Conservation (phyloP, 2,888 invertebrate genomes). For the Iphiclides podalirius region DNA sequence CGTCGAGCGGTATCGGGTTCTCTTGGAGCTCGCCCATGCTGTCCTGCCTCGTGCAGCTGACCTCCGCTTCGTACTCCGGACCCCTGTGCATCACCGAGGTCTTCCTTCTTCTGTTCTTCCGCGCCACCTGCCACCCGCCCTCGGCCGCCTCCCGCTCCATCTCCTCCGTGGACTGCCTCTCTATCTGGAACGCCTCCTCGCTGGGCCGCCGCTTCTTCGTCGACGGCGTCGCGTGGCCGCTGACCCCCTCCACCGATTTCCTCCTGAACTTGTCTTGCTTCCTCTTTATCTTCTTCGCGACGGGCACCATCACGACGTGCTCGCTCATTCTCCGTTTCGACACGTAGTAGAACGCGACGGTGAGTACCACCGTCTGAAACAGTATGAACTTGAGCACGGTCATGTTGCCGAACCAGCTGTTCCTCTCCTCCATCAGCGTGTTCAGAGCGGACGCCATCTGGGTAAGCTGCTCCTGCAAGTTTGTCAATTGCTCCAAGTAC, state of each 20-base stretch:
- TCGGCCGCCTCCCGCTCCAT: constrained; percentile 71
- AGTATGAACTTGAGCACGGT: constrained; percentile 78
- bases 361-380: constrained; percentile 70
- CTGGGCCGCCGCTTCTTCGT: constrained; percentile 85
- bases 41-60: constrained; percentile 43
- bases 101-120: constrained; percentile 73
- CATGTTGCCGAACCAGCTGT: constrained; percentile 82
- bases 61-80: constrained; percentile 53
- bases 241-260: constrained; percentile 83
- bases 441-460: constrained; percentile 82
- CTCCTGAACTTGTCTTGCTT: constrained; percentile 73
- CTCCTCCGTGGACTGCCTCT: constrained; percentile 80
- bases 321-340: constrained; percentile 63
- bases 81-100: constrained; percentile 61
- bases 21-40: constrained; percentile 65
- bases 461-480: constrained; percentile 83
- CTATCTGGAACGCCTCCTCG: constrained; percentile 84
- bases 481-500: constrained; percentile 88
- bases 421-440: constrained; percentile 80
- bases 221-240: constrained; percentile 73
- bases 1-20: constrained; percentile 77
- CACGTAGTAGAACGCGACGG: constrained; percentile 74
- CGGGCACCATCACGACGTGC: constrained; percentile 44
- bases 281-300: constrained; percentile 55
- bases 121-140: constrained; percentile 70